Conservation (phyloP, 2,888 invertebrate species). For the Stenodera caucasica region DNA sequence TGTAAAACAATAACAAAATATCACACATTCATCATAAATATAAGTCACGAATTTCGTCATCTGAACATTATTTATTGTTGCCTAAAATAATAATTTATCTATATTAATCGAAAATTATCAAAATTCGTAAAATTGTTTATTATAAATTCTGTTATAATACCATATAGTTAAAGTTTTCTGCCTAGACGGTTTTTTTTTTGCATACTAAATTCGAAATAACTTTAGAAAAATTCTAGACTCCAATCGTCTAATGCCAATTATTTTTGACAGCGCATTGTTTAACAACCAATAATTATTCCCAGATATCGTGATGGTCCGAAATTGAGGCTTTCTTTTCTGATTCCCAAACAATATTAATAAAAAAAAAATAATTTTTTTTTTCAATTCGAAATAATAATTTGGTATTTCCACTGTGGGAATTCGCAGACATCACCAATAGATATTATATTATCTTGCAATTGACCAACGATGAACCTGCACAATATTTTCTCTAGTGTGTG, state of each 20-base stretch:
- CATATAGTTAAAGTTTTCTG: conserved; percentile 2
- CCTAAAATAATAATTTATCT: conserved; percentile 18
- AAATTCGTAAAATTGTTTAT: conserved; percentile 12
- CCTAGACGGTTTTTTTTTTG: conserved; percentile 10
- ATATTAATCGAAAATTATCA: conserved; percentile 12
- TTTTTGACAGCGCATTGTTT: conserved; percentile 30
- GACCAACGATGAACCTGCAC: conserved; percentile 1
- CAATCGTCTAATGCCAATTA: conserved; percentile 22
- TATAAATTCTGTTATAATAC: conserved; percentile 11
- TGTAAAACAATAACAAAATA: conserved; percentile 34
- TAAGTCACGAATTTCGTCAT: conserved; percentile 17
- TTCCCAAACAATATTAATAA: not conserved
- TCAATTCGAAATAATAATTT: not conserved
- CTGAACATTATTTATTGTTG: conserved; percentile 16
- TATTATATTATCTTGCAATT: not conserved
- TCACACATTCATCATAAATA: conserved; percentile 23
- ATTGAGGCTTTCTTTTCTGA: conserved; percentile 7
- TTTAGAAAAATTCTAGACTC: conserved; percentile 11
- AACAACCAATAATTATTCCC: conserved; percentile 28
- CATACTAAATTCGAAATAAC: conserved; percentile 13
- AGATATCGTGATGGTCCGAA: conserved; percentile 28
- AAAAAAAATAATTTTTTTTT: not conserved
- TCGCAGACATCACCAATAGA: not conserved
- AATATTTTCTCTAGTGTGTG: not conserved
- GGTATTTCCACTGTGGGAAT: not conserved